These are phyloP conservation scores for Dyspetes luteomarginatus DNA, from an alignment of 2,888 invertebrate genomes.

Conservation along the genomic window DNA sequence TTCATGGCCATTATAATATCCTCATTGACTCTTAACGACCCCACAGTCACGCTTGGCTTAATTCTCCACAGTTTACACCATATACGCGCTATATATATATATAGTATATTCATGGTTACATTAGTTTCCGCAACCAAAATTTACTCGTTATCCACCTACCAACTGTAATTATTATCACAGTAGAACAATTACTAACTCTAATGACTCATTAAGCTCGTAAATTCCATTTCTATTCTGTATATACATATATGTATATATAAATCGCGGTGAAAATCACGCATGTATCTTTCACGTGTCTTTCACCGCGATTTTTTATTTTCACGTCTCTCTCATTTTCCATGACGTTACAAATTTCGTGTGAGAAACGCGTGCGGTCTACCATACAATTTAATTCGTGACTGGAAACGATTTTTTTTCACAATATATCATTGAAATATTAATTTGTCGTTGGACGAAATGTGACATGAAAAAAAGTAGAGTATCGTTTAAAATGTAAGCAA, in stretches of 20 bases:
- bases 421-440: neutral
- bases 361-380: neutral
- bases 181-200: constrained; percentile 21
- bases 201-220: constrained; percentile 7
- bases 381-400: neutral
- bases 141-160: constrained; percentile 7
- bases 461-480: no score
- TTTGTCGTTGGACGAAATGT: no score
- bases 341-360: neutral
- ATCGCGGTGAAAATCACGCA: no score
- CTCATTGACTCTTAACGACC: constrained; percentile 65
- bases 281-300: neutral
- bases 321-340: neutral
- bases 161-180: constrained; percentile 3
- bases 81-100: neutral
- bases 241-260: neutral
- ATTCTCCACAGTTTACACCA: neutral
- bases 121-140: neutral
- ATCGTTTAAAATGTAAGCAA: no score
- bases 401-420: neutral
- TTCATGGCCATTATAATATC: constrained; percentile 69
- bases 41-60: constrained; percentile 20
- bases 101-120: neutral
- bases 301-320: neutral
- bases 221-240: neutral